Base-by-base conservation (phyloP, 2,797 vertebrate species). In the Peromyscus attwateri region DNA sequence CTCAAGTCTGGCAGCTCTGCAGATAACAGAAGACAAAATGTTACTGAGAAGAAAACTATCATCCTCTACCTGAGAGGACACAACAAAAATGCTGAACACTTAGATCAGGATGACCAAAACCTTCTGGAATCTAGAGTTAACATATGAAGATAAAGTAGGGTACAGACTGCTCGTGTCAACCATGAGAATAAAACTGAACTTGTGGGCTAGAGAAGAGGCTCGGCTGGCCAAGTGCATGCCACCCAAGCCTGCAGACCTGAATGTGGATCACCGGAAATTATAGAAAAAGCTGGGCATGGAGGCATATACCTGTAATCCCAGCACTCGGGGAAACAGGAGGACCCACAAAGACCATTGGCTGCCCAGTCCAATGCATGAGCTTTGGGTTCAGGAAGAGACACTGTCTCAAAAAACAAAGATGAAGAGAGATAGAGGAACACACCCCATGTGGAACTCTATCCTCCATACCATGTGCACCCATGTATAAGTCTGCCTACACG, bases 21-120 rank as follows among this genome's bases (percentile, higher is more conserved):
- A 91, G 81, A 95, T 92, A 81, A 81, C 71, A 85, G 43, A 82
- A 46, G 52, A 62, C 89, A 91, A 95, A 97, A 95, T 75, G 88
- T 57, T 89, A 37, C 88, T 85, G 95, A 71, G 40, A 87, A 76
- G 40, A 95, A 23, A 87, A 94, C n/a, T 75, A 34, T 66, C 70
- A 89, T 92, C 52, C 34, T 68, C 62, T 73, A 49, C 27, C 9
- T 37, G 87, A 31, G 27, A 81, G 43, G 31, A 34, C 29, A 6
- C 75, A 21, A 37, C 84, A 76, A 81, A 70, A 11, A 37, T 71
- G 4, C 40, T 25, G 25, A 89, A 14, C 34, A 3, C 27, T 97
- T 81, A 52, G 29, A 75, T 34, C n/a, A 75, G n/a, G 46, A 23
- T 37, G 8, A 66, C 31, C 80, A 21, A 88, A 92, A 40, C 14